Base-by-base conservation (phyloP, 2,888 invertebrate genomes). In the Desoria tigrina region DNA sequence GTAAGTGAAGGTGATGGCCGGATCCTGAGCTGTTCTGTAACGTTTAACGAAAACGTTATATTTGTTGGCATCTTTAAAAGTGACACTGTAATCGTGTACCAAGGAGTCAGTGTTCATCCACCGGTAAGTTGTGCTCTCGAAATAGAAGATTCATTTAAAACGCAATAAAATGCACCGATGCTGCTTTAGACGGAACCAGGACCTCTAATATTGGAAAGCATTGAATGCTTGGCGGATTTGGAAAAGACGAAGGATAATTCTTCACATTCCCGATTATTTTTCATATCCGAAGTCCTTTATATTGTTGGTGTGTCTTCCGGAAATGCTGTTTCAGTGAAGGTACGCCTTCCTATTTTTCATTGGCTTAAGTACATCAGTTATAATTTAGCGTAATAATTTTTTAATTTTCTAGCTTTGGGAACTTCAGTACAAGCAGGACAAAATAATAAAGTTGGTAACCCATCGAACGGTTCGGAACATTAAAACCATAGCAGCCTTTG, bases 241-340 rank as follows among this genome's bases (percentile, higher is more conserved):
- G 71, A 71, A 6, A 72, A 72, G 58, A 60, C 69, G 0, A 71
- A 68, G 27, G 74, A 74, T 32, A 49, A 61, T 7, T 66, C 66
- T 11, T 57, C 63, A 2, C 71, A 71, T 69, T 66, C 65, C 0
- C 50, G 51, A 49, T 42, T 61, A 21, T n/a, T 65, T 2, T 62
- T 66, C 21, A 50, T 57, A n/a, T n/a, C 65, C 11, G 58, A 61
- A 9, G 56, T 11, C 1, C 28, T 74, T 14, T 37, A 65, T 27
- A 49, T 74, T 1, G 58, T 71, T 42, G 69, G 72, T 1, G 49
- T 74, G 3, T 64, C 72, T 0, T 65, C 66, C 1, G 72, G 74
- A 23, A 74, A 71, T 49, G 69, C 69, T 1, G 69, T 68, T 6
- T 66, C 72, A 2, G 45, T 74, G 14, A 66, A 71, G 54, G 71